phyloP scores from a whole-genome alignment of 2,797 vertebrate genomes.

The Lerista edwardsae region DNA sequence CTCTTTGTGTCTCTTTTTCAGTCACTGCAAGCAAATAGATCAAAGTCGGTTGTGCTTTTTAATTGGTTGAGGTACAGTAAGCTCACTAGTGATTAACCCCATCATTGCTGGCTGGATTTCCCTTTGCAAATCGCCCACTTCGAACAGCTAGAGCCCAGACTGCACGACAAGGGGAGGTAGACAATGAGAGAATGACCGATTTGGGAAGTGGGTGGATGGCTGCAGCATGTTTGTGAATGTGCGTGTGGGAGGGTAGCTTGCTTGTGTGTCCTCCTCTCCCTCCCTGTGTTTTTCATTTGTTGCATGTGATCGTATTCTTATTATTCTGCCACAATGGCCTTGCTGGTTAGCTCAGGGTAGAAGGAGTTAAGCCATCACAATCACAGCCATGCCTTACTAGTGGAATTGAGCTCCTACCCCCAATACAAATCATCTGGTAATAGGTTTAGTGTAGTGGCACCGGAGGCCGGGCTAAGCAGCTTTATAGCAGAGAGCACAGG shows the following conservation, averaged over 20 bases:
- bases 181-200: neutral
- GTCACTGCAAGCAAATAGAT: neutral
- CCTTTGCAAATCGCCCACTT: accelerated
- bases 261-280: neutral
- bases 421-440: accelerated
- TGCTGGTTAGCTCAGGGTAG: neutral
- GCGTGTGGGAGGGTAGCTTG: no score
- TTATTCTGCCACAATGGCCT: neutral
- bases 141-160: neutral
- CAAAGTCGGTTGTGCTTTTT: neutral
- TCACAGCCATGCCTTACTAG: accelerated
- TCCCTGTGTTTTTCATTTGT: no score
- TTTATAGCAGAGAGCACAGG: conserved; percentile 28
- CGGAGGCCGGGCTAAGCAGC: conserved; percentile 43
- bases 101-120: accelerated
- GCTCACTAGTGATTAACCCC: neutral
- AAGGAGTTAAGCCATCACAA: neutral
- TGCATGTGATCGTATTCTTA: neutral
- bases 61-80: neutral
- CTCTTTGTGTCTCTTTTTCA: neutral
- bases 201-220: accelerated
- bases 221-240: neutral
- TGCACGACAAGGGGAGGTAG: neutral
- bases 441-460: neutral
- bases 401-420: neutral